These are phyloP conservation scores for Cryptops parisi DNA, from an alignment of 2,888 invertebrate genomes.

Conservation along the genomic window DNA sequence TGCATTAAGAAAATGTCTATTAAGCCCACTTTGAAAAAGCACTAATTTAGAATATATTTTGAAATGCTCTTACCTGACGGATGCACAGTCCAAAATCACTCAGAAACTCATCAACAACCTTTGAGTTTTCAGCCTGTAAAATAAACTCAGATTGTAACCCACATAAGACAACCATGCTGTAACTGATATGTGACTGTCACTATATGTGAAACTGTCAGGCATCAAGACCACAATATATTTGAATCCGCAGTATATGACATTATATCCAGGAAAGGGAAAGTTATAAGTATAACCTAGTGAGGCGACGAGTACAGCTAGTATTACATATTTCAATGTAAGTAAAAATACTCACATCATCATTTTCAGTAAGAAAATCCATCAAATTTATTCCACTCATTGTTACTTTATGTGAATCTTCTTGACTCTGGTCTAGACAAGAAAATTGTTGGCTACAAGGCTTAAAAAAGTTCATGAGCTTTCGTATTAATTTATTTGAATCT, in stretches of 20 bases:
- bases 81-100: constrained; percentile 39
- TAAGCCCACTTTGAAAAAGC: no score
- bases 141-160: constrained; percentile 22
- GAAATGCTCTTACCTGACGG: constrained; percentile 31
- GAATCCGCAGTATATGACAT: no score
- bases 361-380: constrained; percentile 53
- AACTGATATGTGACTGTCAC: no score
- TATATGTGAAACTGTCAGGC: no score
- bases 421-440: constrained; percentile 63
- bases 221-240: no score
- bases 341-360: constrained; percentile 42
- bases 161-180: constrained; percentile 32
- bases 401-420: constrained; percentile 31
- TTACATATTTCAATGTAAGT: background rate
- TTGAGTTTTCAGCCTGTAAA: constrained; percentile 47
- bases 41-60: no score
- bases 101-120: constrained; percentile 60
- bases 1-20: no score
- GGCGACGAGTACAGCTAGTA: constrained; percentile 1
- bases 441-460: constrained; percentile 77
- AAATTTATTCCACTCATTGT: constrained; percentile 43
- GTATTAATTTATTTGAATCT: constrained; percentile 52
- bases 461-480: constrained; percentile 65
- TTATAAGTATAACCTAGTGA: no score
- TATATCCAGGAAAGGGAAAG: no score